These are phyloP conservation scores for Brachypterus glaber DNA, from an alignment of 2,888 invertebrate genomes.

Conservation along the genomic window DNA sequence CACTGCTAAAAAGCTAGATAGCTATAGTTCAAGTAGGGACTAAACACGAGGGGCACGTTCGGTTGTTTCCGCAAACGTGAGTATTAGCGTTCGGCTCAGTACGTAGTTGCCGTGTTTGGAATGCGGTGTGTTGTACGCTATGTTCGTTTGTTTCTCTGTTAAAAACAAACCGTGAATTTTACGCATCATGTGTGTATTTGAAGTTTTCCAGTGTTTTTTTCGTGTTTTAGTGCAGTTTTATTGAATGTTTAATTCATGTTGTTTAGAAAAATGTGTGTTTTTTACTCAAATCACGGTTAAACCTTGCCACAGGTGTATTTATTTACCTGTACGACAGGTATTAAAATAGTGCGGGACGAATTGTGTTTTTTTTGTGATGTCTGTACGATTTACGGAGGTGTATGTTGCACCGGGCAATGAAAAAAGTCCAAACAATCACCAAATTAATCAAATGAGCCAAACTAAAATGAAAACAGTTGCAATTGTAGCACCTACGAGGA, in stretches of 20 bases:
- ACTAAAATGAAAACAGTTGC: slow-evolving; percentile 49
- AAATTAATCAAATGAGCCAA: slow-evolving; percentile 7
- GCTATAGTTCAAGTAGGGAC: slow-evolving; percentile 10
- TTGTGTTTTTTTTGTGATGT: slow-evolving; percentile 26
- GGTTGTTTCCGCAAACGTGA: slow-evolving; percentile 22
- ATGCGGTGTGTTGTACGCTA: slow-evolving; percentile 10
- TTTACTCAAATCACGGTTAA: too few species aligned
- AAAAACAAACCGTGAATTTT: too few species aligned
- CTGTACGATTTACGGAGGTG: slow-evolving; percentile 32
- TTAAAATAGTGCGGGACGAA: too few species aligned
- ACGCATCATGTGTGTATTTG: too few species aligned
- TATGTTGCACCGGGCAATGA: slow-evolving; percentile 27
- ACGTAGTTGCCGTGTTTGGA: slow-evolving; percentile 19
- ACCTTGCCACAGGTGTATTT: too few species aligned
- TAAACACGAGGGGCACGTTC: slow-evolving; percentile 20
- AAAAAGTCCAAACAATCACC: slow-evolving; percentile 2
- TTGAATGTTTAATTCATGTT: too few species aligned
- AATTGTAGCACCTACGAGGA: slow-evolving; percentile 61
- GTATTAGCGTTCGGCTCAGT: slow-evolving; percentile 24
- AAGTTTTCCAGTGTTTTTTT: too few species aligned
- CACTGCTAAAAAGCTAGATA: too few species aligned
- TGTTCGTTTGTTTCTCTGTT: too few species aligned
- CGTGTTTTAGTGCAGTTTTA: too few species aligned
- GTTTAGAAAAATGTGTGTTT: too few species aligned
- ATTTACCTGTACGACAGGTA: too few species aligned